Base-by-base conservation (phyloP, 2,797 vertebrate genomes). In the Pseudochromis fuscus region DNA sequence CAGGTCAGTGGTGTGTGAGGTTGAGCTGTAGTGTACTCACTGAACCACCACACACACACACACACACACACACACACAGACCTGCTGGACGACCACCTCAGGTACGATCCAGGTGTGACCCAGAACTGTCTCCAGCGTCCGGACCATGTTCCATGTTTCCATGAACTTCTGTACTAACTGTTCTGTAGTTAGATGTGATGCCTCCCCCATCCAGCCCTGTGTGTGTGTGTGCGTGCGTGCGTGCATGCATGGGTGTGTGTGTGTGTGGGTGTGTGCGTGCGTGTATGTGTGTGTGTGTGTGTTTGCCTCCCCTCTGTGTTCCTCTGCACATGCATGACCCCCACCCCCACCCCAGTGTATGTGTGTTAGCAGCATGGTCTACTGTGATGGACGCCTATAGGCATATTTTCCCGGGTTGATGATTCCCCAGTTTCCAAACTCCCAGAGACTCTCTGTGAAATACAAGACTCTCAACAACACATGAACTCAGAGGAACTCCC, bases 361-460 rank as follows among this genome's bases (percentile, higher is more conserved):
- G 79, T 76, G 85, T 88, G 77, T 79, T 89, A 90, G 87, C 87
- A 91, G 92, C 91, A 92, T 90, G 90, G 83, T 91, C 86, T 90
- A 88, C 84, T 75, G 77, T 86, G 81, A 87, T 83, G 83, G 83
- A 87, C 61, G 35, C 81, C 78, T 75, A 15, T 44, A 62, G 68
- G 68, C 42, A 42, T 62, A 55, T 66, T 80, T 80, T 66, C 71
- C 35, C 42, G 19, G 75, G 68, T 67, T 49, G 40, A 44, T 44
- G 19, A 69, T 50, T 63, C 48, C 51, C 60, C 31, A 21, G 21
- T 66, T 60, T 67, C 62, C 51, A 80, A 67, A 69, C 58, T 23
- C 56, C 23, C 63, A 63, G n/a, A n/a, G n/a, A n/a, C n/a, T n/a
- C n/a, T n/a, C n/a, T n/a, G n/a, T n/a, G n/a, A n/a, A n/a, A n/a